Evolutionary conservation across 2,888 invertebrate species (phyloP), one percentile per base, ranked within the genome.

Genomic region (Cancer borealis): DNA sequence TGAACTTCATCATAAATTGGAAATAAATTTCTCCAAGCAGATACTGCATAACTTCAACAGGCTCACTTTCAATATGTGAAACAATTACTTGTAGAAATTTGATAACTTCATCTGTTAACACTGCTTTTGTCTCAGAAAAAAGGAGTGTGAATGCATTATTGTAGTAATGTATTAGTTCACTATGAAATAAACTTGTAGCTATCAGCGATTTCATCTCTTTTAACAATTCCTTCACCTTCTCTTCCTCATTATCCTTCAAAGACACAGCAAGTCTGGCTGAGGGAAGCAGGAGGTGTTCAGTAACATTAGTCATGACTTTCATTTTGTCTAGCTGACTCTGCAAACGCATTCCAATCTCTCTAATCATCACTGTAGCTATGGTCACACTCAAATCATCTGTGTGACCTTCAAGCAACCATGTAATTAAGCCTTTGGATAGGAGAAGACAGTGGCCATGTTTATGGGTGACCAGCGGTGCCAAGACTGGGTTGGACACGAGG

Each of bases 361-460:
- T 5, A 14, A 88, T 79, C 6, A 88, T 14, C 88, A 26, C 26
- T 26, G 66, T 6, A 21, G 89, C 39, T 2, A 91, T 14, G 1
- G 47, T 45, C 21, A 91, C 73, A 47, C 45, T 54, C 8, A 46
- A 0, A 3, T 93, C 93, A 21, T 60, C 87, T 39, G 12, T 30
- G 87, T 93, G 87, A 8, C 92, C 94, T 26, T 92, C 90, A 6
- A 92, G n/a, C 45, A 94, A 17, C 94, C 94, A 94, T 5, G 46
- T 87, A 5, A 92, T 47, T n/a, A 94, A 30, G 17, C 92, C 94
- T 30, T 91, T 84, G 26, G 47, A 84, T 0, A 94, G 91, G 6
- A 88, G 45, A n/a, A 92, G 26, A 60, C 94, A 94, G 17, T 79
- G 91, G 39, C 39, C 49, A 21, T 87, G 84, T 6, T 84, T 73